Evolutionary conservation across 2,797 vertebrate species (phyloP), one percentile per base, ranked within the genome.

Genomic region (Sebastes oblongus): DNA sequence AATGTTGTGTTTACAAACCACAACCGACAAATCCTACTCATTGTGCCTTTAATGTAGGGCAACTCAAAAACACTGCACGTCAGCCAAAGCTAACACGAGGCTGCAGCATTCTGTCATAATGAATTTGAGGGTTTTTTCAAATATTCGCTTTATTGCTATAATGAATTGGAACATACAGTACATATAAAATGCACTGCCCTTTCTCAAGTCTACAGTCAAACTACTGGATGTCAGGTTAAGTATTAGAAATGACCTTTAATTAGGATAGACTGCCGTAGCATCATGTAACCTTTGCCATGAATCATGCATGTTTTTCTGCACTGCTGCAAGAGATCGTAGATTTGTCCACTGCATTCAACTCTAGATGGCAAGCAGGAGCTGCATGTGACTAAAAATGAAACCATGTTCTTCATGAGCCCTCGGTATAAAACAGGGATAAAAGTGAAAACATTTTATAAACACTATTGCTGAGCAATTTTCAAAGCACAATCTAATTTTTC

Each of bases 31-130:
- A 32, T 11, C 59, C 18, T 61, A n/a, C 58, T 61, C 18, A 32
- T 36, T 34, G 8, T 54, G 29, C 7, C 61, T 52, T 59, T 59
- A 64, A 77, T 84, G 64, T 80, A 77, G 82, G 70, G 46, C 81
- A 77, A 52, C 50, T 55, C 56, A 61, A 46, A 59, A 30, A n/a
- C 2, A 3, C 36, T 60, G 56, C 58, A 71, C 50, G 30, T 78
- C 59, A 71, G 25, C 29, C 50, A 65, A 61, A 50, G 54, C 30
- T 66, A 42, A 59, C 13, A 20, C 2, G 0, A 58, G 54, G 64
- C 30, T 27, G 1, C 52, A 42, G 12, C 64, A 64, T 18, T 64
- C 24, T 76, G 54, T 75, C 54, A n/a, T 34, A 42, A 27, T 30
- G n/a, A 36, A 64, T 62, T 20, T 30, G n/a, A 75, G 25, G 18